Conservation (phyloP, 2,113 vertebrate species). For the Smithornis capensis region DNA sequence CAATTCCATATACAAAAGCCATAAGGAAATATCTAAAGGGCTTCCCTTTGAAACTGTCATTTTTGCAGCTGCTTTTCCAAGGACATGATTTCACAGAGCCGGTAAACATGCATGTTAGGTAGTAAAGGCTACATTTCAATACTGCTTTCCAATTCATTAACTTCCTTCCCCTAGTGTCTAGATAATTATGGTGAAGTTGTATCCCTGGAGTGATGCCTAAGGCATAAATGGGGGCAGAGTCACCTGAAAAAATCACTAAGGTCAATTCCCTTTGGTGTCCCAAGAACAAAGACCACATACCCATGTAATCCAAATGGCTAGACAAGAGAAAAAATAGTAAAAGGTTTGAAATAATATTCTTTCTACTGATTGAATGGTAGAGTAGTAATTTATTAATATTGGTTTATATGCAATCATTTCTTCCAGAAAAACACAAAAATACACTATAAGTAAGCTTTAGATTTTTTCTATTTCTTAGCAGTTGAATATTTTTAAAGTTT, state of each 20-base stretch:
- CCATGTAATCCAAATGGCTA: background rate
- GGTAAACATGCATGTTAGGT: background rate
- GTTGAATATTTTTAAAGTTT: background rate
- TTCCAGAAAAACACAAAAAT: background rate
- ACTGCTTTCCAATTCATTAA: conserved; percentile 49
- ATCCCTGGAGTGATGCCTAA: conserved; percentile 14
- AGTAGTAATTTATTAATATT: background rate
- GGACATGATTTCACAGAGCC: background rate
- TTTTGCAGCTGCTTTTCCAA: background rate
- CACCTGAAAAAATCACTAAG: conserved; percentile 23
- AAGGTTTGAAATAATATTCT: background rate
- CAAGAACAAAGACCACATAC: background rate
- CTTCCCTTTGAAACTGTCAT: background rate
- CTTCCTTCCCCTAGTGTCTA: conserved; percentile 2
- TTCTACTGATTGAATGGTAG: background rate
- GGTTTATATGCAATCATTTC: background rate
- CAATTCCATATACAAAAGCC: background rate
- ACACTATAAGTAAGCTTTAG: background rate
- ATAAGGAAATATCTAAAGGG: background rate
- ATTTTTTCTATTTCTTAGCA: background rate
- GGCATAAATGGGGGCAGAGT: conserved; percentile 12
- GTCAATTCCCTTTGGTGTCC: background rate
- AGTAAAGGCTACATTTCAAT: conserved; percentile 26
- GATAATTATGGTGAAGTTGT: conserved; percentile 36
- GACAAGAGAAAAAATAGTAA: background rate